phyloP scores from a whole-genome alignment of 2,888 invertebrate genomes.

The Anagyrus pseudococci region DNA sequence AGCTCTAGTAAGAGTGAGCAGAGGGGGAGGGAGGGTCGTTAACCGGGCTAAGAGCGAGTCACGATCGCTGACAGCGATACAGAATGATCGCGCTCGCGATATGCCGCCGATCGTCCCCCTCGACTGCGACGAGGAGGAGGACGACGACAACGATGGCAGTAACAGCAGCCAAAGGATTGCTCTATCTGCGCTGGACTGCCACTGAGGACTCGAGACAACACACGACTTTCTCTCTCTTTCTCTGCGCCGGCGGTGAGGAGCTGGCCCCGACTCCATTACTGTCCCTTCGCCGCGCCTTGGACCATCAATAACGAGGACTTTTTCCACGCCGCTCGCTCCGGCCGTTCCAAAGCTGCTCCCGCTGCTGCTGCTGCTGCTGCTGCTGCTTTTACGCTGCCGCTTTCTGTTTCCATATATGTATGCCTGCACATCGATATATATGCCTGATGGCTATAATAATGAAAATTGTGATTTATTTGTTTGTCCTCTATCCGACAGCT shows the following conservation, averaged over 20 bases:
- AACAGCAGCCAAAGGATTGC: no score
- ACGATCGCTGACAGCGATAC: slow-evolving; percentile 41
- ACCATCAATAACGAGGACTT: slow-evolving; percentile 21
- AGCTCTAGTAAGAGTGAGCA: neutral
- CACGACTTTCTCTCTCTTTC: neutral
- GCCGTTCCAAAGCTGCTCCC: neutral
- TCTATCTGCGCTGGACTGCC: no score
- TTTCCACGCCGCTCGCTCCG: slow-evolving; percentile 19
- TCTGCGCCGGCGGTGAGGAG: neutral
- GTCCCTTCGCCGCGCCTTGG: neutral
- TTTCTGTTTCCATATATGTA: no score
- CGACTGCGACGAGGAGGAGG: slow-evolving; percentile 16
- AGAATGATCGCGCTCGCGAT: slow-evolving; percentile 40
- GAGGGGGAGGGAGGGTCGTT: slow-evolving; percentile 28
- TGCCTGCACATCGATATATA: neutral
- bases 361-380: neutral
- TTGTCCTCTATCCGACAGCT: no score
- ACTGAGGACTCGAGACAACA: no score
- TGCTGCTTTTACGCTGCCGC: no score
- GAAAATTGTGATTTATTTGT: no score
- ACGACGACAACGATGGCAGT: neutral
- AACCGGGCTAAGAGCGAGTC: slow-evolving; percentile 36
- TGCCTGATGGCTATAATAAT: neutral
- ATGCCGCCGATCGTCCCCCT: slow-evolving; percentile 10
- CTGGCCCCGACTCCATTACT: slow-evolving; percentile 5